Base-by-base conservation (phyloP, 2,113 vertebrate species). In the Origma solitaria region DNA sequence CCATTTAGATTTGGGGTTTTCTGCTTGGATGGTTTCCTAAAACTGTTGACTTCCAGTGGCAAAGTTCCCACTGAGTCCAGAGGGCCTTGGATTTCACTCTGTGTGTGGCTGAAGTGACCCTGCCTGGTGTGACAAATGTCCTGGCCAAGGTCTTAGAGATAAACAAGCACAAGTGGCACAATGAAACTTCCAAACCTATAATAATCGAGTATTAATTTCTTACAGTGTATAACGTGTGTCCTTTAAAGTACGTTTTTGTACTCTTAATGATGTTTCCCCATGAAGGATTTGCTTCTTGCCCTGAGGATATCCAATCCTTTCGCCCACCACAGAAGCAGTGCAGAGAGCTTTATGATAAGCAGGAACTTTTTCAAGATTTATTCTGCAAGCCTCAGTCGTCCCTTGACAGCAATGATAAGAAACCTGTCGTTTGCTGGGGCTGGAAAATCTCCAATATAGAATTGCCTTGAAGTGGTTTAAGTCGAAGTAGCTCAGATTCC, bases 1-100 rank as follows among this genome's bases (percentile, higher is more conserved):
- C 65, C 65, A 40, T 66, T 94, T 81, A 81, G 80, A 91, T 92
- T 47, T 92, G 92, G 92, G 92, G 86, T 94, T 97, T 97, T 96
- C 94, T 96, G 92, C 86, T 95, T 2, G 4, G 72, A 31, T 96
- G 80, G 82, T 64, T 87, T 78, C 76, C 91, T 95, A 49, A 91
- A 95, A 89, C 77, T 69, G 24, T 89, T 76, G 77, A 68, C 44
- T 91, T 89, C 92, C 60, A 86, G 53, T 91, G 88, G 88, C 89
- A 92, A 82, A 85, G 23, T 61, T 95, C 95, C 95, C 91, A 87
- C 70, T 82, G 83, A 84, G 77, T 95, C 90, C 73, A 91, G 89
- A 87, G 49, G n/a, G 37, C 54, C 54, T 95, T 94, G 91, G 50
- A 50, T 89, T 95, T 87, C 89, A 64, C 81, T 81, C 76, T 65